These are phyloP conservation scores for Enteromius fasciolatus DNA, from an alignment of 2,797 vertebrate genomes.

Conservation along the genomic window DNA sequence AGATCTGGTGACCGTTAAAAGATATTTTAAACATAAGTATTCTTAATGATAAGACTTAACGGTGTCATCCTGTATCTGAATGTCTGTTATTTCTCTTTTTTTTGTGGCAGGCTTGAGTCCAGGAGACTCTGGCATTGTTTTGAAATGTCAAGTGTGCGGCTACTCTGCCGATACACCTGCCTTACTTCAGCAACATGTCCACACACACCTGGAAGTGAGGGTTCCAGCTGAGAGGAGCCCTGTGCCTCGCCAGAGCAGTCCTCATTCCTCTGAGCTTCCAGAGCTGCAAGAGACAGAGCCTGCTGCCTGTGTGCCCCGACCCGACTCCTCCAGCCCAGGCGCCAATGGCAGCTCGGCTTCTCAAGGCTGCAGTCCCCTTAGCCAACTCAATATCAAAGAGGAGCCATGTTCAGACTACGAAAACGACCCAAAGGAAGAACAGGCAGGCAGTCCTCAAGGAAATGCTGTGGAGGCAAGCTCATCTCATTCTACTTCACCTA, in stretches of 20 bases:
- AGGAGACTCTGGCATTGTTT: constrained; percentile 76
- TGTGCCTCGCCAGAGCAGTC: constrained; percentile 71
- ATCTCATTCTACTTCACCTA: constrained; percentile 78
- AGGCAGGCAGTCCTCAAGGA: constrained; percentile 26
- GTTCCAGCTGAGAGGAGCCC: constrained; percentile 71
- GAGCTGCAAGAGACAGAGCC: constrained; percentile 71
- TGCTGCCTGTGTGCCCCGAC: constrained; percentile 67
- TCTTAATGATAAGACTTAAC: background rate
- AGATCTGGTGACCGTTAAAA: background rate
- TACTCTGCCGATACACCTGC: constrained; percentile 83
- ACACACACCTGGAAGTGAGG: constrained; percentile 79
- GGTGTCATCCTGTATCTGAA: background rate
- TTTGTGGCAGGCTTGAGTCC: constrained; percentile 76
- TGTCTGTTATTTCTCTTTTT: background rate
- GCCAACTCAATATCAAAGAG: constrained; percentile 81
- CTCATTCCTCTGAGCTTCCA: constrained; percentile 53
- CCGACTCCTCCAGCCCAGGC: constrained; percentile 75
- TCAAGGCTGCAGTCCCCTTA: constrained; percentile 65
- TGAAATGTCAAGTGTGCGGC: constrained; percentile 84
- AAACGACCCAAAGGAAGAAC: constrained; percentile 62
- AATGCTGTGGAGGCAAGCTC: constrained; percentile 59
- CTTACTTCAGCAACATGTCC: constrained; percentile 85
- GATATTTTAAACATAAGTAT: background rate
- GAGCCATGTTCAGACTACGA: constrained; percentile 82
- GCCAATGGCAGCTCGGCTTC: constrained; percentile 77